Percentiles rank a stretch among this genome's conserved stretches.
Conservation (phyloP, 2,888 invertebrate genomes). For the Hypsopygia costalis region DNA sequence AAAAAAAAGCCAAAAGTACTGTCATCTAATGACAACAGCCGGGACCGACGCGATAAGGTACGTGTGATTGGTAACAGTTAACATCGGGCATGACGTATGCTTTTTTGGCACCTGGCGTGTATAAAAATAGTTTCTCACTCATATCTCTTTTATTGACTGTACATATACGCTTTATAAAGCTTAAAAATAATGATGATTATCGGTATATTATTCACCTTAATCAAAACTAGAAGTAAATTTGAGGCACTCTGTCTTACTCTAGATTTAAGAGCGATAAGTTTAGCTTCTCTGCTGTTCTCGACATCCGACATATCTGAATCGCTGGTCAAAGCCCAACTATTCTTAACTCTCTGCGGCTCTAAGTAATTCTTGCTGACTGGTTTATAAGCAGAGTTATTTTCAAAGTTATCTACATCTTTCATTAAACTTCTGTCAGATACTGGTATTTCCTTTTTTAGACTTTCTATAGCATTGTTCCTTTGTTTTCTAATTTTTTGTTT, state of each 20-base stretch:
- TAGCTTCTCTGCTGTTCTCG: constrained; percentile 76
- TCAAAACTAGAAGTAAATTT: constrained; percentile 78
- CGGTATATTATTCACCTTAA: constrained; percentile 62
- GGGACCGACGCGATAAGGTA: too few relatives aligned
- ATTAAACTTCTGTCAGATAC: constrained; percentile 63
- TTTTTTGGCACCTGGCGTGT: too few relatives aligned
- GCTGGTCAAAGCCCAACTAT: constrained; percentile 73
- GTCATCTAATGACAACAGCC: too few relatives aligned
- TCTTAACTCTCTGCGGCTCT: constrained; percentile 47
- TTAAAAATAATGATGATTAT: too few relatives aligned
- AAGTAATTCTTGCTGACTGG: constrained; percentile 58
- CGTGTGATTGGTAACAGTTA: too few relatives aligned
- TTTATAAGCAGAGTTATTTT: constrained; percentile 57
- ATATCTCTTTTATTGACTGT: too few relatives aligned
- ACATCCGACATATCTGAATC: constrained; percentile 86
- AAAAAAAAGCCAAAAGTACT: too few relatives aligned
- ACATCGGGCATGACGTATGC: too few relatives aligned
- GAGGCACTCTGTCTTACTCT: constrained; percentile 85
- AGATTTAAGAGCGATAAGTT: constrained; percentile 70
- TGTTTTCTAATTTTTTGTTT: constrained; percentile 74
- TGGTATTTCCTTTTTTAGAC: constrained; percentile 68
- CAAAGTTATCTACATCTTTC: constrained; percentile 65
- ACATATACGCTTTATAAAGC: too few relatives aligned
- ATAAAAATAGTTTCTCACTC: too few relatives aligned
- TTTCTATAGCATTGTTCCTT: constrained; percentile 67